Evolutionary conservation across 2,113 vertebrate species (phyloP).

Genomic region (Fregata magnificens): DNA sequence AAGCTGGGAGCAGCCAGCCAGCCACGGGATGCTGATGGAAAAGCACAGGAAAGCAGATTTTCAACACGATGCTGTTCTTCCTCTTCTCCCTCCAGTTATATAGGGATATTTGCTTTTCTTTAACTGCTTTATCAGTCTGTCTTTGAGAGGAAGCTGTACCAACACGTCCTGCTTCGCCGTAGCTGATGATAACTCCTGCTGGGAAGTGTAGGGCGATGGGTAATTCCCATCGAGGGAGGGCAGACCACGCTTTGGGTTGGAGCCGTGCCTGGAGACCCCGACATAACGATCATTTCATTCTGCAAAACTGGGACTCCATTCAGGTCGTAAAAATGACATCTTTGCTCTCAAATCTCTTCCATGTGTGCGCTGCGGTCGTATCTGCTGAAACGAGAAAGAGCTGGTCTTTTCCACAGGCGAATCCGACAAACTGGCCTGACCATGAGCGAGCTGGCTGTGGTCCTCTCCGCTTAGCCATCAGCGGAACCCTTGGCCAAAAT

Average conservation of each 20-base stretch:
- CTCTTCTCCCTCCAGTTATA: background rate
- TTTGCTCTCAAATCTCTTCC: background rate
- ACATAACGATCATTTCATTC: rapidly evolving
- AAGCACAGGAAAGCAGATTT: background rate
- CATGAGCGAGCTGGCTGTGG: background rate
- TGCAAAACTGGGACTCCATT: background rate
- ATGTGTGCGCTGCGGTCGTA: background rate
- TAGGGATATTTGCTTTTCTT: background rate
- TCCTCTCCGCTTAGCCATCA: background rate
- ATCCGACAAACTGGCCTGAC: background rate
- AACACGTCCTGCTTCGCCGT: background rate
- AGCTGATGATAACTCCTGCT: background rate
- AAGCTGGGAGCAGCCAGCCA: background rate
- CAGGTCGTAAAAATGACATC: background rate
- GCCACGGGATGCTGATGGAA: background rate
- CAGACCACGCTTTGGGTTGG: background rate
- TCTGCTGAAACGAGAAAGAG: background rate
- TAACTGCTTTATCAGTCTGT: background rate
- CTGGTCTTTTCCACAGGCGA: background rate
- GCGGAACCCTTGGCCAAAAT: background rate
- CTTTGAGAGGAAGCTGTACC: background rate
- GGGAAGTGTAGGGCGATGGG: background rate
- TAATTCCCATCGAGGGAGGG: background rate
- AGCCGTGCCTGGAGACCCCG: background rate
- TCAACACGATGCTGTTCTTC: background rate